Evolutionary conservation across 2,113 vertebrate species (phyloP).

Genomic region (Xenus cinereus): DNA sequence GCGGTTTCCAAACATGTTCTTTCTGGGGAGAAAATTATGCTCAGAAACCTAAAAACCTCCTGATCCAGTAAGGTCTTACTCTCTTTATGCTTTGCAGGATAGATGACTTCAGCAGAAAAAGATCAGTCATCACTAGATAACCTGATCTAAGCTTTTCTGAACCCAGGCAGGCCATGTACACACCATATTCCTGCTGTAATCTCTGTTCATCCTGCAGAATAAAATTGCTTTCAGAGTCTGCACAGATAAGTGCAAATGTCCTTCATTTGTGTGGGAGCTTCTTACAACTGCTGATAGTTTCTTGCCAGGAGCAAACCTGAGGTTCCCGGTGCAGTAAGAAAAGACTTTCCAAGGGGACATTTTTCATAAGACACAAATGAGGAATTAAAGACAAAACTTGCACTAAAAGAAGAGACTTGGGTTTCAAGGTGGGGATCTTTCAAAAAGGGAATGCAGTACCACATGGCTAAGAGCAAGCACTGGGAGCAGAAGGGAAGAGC

Average conservation of each 20-base stretch:
- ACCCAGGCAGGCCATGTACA: too few species aligned
- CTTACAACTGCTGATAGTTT: background rate
- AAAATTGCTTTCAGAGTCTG: conserved; percentile 1
- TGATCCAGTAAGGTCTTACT: background rate
- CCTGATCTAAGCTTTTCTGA: background rate
- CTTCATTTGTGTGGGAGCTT: background rate
- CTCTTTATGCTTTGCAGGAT: background rate
- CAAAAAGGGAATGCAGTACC: background rate
- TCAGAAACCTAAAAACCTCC: background rate
- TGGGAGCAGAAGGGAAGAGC: background rate
- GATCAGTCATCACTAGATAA: background rate
- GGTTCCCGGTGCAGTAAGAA: background rate
- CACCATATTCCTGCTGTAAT: background rate
- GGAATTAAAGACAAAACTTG: background rate
- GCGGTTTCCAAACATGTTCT: background rate
- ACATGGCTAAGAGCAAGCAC: background rate
- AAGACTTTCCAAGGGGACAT: background rate
- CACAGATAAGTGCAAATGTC: background rate
- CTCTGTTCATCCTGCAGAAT: background rate
- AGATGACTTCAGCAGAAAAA: background rate
- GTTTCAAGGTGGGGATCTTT: background rate
- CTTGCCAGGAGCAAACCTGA: background rate
- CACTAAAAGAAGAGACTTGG: background rate
- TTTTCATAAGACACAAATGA: background rate
- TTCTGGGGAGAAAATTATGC: background rate